phyloP scores from a whole-genome alignment of 1,140 invertebrate species.

The Drosophila tristis region DNA sequence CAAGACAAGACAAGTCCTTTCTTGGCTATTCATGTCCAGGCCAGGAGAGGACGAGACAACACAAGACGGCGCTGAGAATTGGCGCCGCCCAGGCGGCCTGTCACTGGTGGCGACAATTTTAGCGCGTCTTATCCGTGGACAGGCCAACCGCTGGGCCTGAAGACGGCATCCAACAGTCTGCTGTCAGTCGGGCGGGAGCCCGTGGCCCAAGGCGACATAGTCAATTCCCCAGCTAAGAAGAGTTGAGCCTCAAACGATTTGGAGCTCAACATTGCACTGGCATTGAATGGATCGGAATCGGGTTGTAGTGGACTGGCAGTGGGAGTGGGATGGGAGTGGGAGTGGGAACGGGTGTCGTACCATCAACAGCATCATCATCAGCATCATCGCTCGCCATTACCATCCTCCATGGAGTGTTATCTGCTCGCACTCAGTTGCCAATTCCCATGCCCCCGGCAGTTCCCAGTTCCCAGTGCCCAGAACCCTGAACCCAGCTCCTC shows the following conservation, averaged over 20 bases:
- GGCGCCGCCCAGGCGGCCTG: conserved; percentile 20
- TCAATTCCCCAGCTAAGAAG: conserved; percentile 12
- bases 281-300: too few species aligned
- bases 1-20: conserved; percentile 25
- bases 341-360: conserved; percentile 1
- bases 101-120: conserved; percentile 75
- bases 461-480: neutral
- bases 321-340: too few species aligned
- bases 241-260: conserved; percentile 16
- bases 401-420: conserved; percentile 60
- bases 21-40: conserved; percentile 53
- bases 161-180: conserved; percentile 16
- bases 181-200: conserved; percentile 5
- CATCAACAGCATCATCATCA: conserved; percentile 18
- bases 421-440: conserved; percentile 71
- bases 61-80: neutral
- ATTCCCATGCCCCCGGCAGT: conserved; percentile 38
- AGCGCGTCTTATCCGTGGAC: conserved; percentile 53
- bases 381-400: conserved; percentile 16
- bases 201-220: conserved; percentile 3
- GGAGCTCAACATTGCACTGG: neutral
- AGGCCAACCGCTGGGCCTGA: conserved; percentile 58
- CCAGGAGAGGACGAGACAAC: conserved; percentile 11
- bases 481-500: neutral
- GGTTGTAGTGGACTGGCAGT: too few species aligned